Base-by-base conservation (phyloP, 2,113 vertebrate genomes). In the Sarotherodon lohbergeri region DNA sequence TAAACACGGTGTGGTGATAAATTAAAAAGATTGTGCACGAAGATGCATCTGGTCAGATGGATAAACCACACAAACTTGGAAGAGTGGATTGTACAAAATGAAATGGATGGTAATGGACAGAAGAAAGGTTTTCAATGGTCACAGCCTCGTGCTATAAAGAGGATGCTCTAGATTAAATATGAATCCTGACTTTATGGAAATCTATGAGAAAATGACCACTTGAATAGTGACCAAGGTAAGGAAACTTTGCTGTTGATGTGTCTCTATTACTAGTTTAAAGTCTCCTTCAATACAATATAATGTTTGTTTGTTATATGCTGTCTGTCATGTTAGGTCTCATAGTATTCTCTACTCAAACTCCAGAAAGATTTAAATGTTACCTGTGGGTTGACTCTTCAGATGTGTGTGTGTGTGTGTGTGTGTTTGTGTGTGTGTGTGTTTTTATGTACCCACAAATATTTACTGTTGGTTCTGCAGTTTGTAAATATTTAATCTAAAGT, bases 201-300 rank as follows among this genome's bases (percentile, higher is more conserved):
- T 36, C 32, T 36, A 63, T 63, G 59, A 34, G 29, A 34, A 63
- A 63, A 63, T 63, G 59, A 63, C 59, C 59, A 63, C 32, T 63
- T 63, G 59, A 34, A 36, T 63, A 34, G 29, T 63, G 17, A 63
- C 59, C 59, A 36, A 0, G 9, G 32, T 63, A 63, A 36, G 32
- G 0, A 63, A 63, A 0, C 32, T 63, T 39, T n/a, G 10, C 10
- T 63, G 32, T 63, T 63, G 0, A 1, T 63, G 0, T n/a, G 59
- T 63, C 59, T 36, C 32, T 7, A 63, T 63, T 36, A 63, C 59
- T 63, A 34, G 0, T 54, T 52, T 5, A n/a, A 52, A n/a, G 50
- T 63, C 17, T 63, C 59, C 17, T 36, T 0, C 3, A 36, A 8
- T 36, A 0, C 2, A 63, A 63, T 0, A 36, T n/a, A 63, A 36